phyloP scores from a whole-genome alignment of 2,888 invertebrate species.

The Diploptera punctata region DNA sequence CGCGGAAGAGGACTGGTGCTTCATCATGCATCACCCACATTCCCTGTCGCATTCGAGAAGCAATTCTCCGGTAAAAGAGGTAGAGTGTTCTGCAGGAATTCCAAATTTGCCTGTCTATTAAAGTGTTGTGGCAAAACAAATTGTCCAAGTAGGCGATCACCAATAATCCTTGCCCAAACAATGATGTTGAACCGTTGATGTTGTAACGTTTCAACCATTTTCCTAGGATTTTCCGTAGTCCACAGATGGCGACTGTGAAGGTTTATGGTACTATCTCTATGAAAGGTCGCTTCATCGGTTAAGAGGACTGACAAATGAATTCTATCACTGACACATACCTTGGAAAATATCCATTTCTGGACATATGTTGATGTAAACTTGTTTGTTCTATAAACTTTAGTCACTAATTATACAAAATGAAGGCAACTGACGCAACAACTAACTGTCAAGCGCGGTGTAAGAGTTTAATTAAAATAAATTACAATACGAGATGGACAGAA shows the following conservation, averaged over 20 bases:
- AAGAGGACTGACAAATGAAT: constrained; percentile 1
- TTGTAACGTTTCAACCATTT: no score
- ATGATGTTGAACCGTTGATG: background rate
- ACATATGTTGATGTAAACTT: no score
- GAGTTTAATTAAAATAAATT: no score
- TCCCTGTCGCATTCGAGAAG: no score
- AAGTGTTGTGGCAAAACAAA: background rate
- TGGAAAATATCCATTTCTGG: background rate
- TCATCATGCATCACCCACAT: background rate
- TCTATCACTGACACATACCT: background rate
- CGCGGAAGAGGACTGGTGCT: background rate
- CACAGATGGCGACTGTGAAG: no score
- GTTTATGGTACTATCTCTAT: background rate
- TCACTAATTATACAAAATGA: no score
- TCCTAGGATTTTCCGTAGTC: no score
- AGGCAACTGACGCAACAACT: no score
- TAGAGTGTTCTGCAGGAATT: background rate
- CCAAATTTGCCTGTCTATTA: background rate
- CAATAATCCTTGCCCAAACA: constrained; percentile 1
- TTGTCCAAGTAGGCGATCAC: background rate
- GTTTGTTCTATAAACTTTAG: no score
- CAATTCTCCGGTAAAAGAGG: no score
- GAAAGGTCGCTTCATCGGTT: background rate
- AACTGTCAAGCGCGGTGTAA: no score
- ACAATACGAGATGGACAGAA: no score